Base-by-base conservation (phyloP, 1,140 invertebrate species). In the Lamellibrachia luymesi region DNA sequence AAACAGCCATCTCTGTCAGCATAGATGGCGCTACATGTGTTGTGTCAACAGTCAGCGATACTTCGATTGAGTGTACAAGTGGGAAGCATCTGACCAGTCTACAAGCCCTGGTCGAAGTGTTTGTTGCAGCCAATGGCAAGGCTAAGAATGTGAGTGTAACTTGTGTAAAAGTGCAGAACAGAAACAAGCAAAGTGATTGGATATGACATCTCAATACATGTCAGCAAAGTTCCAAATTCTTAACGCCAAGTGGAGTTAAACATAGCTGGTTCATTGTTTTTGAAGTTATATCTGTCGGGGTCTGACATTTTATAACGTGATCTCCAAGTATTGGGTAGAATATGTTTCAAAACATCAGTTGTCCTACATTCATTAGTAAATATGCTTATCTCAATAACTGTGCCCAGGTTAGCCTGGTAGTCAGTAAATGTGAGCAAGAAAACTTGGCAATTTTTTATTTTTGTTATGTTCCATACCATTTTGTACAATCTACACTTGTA, bases 81-180 rank as follows among this genome's bases (percentile, higher is more conserved):
- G 64, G 64, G 64, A 80, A 80, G 64, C 64, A 80, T 80, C 64
- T 80, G 64, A 80, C 64, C 64, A 80, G 64, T 80, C 64, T 80
- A 80, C 64, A 80, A 22, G 64, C 64, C 64, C 64, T 80, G 64
- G 64, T 80, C 17, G 64, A 80, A 22, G 64, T 80, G 64, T 80
- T 2, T 80, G 64, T 80, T 80, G 64, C 64, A 80, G 25, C 13
- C 64, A 80, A 22, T 17, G 64, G 64, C 64, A 80, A 80, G 64
- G 64, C 64, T 80, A 80, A 80, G 64, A 80, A 80, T 80, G 64
- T 80, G 4, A 80, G 64, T 80, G 64, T 0, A 10, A 17, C 25
- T 17, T 80, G 64, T 80, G 64, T 22, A 80, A 8, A 80, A 22
- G 64, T 80, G 64, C 64, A 80, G 13, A 80, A 38, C 17, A 80